Evolutionary conservation across 2,797 vertebrate species (phyloP), one percentile per base, ranked within the genome.

Genomic region (Rhabdomys pumilio): DNA sequence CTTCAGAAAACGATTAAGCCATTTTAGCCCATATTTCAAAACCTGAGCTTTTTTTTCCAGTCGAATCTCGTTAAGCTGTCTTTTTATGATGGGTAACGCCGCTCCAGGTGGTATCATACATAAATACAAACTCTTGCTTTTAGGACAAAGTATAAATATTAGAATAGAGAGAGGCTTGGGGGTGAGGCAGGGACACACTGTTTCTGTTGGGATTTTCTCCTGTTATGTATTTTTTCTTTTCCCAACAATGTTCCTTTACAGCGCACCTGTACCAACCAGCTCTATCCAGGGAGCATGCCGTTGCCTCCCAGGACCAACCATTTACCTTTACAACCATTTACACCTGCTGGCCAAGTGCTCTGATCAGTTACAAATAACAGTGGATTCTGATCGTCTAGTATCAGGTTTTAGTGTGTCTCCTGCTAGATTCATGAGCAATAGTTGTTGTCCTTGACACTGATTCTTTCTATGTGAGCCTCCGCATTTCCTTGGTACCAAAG

Each of bases 41-140:
- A 59, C 34, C 15, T 63, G 77, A 61, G 34, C 17, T 92, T 93
- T 15, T 61, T 90, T n/a, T 22, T 12, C 55, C 3, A 0, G 24
- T n/a, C 93, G 76, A 88, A 93, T 72, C 63, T 44, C 50, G 59
- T 88, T 93, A 67, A 81, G 41, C 19, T 75, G 50, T 87, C 34
- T 77, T 92, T 79, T 65, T 34, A 76, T 84, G 50, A 38, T 6
- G 65, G 41, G 41, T 65, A 59, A 61, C 24, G 29, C 44, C 15
- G 20, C 85, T 81, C 47, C 55, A 94, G 63, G 80, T 76, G 44
- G 7, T 47, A 29, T 26, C 50, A 57, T 38, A 63, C 9, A 22
- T 72, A 92, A 86, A 80, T n/a, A 17, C 80, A 89, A 83, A 85
- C 47, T 83, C 65, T 69, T 4, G 63, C 59, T 88, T 41, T 31